phyloP scores from a whole-genome alignment of 2,888 invertebrate species.

The Epistrophe grossulariae region DNA sequence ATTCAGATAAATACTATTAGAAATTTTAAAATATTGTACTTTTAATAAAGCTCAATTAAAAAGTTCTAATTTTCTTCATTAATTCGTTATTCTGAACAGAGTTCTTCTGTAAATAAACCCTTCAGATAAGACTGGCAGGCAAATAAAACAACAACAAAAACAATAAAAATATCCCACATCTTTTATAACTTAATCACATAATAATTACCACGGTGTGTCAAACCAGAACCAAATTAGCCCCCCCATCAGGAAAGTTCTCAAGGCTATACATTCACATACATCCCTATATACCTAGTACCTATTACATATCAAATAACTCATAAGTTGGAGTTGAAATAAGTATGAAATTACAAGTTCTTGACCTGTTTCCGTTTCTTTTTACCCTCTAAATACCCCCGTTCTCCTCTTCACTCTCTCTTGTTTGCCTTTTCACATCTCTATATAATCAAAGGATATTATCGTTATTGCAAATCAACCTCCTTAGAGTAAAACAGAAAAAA shows the following conservation, averaged over 20 bases:
- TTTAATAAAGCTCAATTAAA: too few relatives aligned
- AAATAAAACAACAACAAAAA: too few relatives aligned
- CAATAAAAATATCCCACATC: not conserved
- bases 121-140: not conserved
- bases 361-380: constrained; percentile 45
- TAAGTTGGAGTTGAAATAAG: constrained; percentile 18
- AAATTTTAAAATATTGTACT: too few relatives aligned
- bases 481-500: not conserved
- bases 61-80: too few relatives aligned
- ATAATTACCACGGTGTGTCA: constrained; percentile 23
- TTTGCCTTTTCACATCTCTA: constrained; percentile 41
- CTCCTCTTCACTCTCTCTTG: not conserved
- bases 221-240: constrained; percentile 16
- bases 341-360: constrained; percentile 62
- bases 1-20: too few relatives aligned
- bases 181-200: constrained; percentile 29
- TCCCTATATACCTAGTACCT: too few relatives aligned
- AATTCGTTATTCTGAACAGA: too few relatives aligned
- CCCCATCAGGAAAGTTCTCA: not conserved
- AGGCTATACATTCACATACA: not conserved
- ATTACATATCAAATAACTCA: constrained; percentile 21
- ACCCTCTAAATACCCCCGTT: not conserved
- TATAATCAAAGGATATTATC: constrained; percentile 72
- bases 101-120: constrained; percentile 8
- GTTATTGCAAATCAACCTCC: constrained; percentile 64